Evolutionary conservation across 1,140 invertebrate species (phyloP).

Genomic region (Drosophila asahinai): DNA sequence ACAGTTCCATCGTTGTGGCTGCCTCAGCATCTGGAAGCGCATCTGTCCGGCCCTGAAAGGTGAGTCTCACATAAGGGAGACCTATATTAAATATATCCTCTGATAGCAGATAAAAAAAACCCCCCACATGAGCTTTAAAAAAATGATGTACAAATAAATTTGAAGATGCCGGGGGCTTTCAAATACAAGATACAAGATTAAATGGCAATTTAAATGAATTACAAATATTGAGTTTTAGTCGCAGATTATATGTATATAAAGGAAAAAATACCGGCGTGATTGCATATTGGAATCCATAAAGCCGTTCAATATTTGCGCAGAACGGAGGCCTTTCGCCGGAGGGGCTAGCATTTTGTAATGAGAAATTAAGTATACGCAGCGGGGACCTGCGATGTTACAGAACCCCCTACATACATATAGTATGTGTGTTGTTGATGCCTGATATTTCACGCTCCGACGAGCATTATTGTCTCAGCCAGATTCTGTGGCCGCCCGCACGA

Average conservation of each 20-base stretch:
- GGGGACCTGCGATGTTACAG: slow-evolving; percentile 8
- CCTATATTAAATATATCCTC: not conserved
- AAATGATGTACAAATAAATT: slow-evolving; percentile 29
- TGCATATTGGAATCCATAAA: slow-evolving; percentile 63
- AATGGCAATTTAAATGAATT: slow-evolving; percentile 69
- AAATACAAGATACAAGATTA: slow-evolving; percentile 14
- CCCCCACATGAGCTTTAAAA: slow-evolving; percentile 2
- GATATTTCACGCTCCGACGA: slow-evolving; percentile 40
- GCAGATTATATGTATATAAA: slow-evolving; percentile 18
- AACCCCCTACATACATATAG: no score
- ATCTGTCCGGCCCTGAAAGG: slow-evolving; percentile 99
- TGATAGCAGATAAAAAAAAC: not conserved
- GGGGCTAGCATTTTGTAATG: slow-evolving; percentile 34
- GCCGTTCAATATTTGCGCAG: slow-evolving; percentile 50
- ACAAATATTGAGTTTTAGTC: slow-evolving; percentile 71
- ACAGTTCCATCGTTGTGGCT: slow-evolving; percentile 96
- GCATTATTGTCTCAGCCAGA: slow-evolving; percentile 49
- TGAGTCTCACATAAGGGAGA: slow-evolving; percentile 85
- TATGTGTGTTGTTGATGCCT: slow-evolving; percentile 48
- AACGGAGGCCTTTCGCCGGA: slow-evolving; percentile 18
- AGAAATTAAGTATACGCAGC: slow-evolving; percentile 53
- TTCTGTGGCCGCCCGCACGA: slow-evolving; percentile 25
- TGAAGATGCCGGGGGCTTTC: not conserved
- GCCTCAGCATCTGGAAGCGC: slow-evolving; percentile 96
- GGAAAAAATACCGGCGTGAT: slow-evolving; percentile 28